Conservation (phyloP, 1,140 invertebrate species). For the Glossosoma conforme region DNA sequence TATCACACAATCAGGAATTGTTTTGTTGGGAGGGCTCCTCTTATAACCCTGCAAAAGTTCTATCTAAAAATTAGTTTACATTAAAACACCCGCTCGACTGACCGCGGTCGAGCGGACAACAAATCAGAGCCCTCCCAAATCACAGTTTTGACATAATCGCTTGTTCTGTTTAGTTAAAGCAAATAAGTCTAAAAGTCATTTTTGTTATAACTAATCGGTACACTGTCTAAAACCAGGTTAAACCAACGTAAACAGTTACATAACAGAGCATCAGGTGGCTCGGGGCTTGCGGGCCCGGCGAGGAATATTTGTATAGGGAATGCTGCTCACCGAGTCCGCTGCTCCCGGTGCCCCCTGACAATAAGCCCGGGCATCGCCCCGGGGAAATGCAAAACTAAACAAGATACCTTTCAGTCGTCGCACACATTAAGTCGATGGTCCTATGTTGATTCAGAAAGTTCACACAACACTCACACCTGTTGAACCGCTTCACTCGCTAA, state of each 20-base stretch:
- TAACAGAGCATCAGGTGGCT: background rate
- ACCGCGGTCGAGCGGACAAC: slow-evolving; percentile 26
- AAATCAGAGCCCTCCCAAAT: slow-evolving; percentile 33
- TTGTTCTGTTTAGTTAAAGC: slow-evolving; percentile 30
- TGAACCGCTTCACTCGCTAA: slow-evolving; percentile 27
- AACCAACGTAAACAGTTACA: slow-evolving; percentile 4
- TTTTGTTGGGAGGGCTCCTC: slow-evolving; percentile 31
- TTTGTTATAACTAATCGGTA: slow-evolving; percentile 17
- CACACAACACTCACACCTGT: slow-evolving; percentile 27
- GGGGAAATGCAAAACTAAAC: slow-evolving; percentile 30
- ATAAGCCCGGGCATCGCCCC: background rate
- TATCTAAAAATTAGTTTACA: slow-evolving; percentile 32
- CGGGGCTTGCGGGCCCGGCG: background rate
- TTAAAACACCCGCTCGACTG: slow-evolving; percentile 24
- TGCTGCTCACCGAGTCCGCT: slow-evolving; percentile 17
- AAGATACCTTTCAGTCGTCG: slow-evolving; percentile 32
- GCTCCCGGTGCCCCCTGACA: background rate
- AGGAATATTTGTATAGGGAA: slow-evolving; percentile 32
- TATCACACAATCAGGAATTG: slow-evolving; percentile 34
- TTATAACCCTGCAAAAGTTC: slow-evolving; percentile 31
- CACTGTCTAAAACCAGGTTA: slow-evolving; percentile 18
- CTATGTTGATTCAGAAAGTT: slow-evolving; percentile 28
- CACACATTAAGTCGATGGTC: slow-evolving; percentile 28
- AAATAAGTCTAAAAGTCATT: slow-evolving; percentile 27
- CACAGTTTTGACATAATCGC: slow-evolving; percentile 31